Percentiles rank a stretch among this genome's conserved stretches.
Conservation (phyloP, 2,113 vertebrate species). For the Ceyx melanurus region DNA sequence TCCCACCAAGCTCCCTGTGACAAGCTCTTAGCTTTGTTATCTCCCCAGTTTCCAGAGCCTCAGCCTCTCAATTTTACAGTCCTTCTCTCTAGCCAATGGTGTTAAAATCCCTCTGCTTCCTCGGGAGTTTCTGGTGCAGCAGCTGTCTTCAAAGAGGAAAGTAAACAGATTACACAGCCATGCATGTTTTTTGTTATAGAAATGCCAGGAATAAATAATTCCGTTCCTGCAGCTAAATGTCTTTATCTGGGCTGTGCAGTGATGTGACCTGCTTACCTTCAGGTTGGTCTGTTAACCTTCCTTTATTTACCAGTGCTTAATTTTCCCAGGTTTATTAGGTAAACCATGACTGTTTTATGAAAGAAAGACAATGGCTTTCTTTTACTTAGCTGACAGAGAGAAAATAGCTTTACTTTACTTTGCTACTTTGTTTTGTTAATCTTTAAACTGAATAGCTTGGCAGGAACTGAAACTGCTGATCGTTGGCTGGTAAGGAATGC, state of each 20-base stretch:
- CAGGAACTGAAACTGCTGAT: too few relatives aligned
- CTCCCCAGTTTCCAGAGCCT: not conserved
- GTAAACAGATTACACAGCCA: not conserved
- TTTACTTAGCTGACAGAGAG: too few relatives aligned
- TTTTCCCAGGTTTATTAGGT: not conserved
- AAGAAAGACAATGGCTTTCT: too few relatives aligned
- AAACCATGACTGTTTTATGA: not conserved
- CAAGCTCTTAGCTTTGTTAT: not conserved
- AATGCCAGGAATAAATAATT: not conserved
- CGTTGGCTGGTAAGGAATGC: too few relatives aligned
- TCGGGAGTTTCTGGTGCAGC: not conserved
- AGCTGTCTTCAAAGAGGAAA: not conserved
- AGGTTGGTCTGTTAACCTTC: not conserved
- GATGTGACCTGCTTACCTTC: not conserved
- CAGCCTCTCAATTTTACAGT: not conserved
- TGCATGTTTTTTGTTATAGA: not conserved
- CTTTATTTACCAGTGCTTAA: not conserved
- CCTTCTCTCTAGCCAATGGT: not conserved
- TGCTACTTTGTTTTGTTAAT: too few relatives aligned
- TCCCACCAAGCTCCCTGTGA: not conserved
- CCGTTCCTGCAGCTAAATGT: not conserved
- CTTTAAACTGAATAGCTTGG: too few relatives aligned
- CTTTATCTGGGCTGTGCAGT: not conserved
- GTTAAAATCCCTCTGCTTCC: not conserved
- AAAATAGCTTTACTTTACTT: too few relatives aligned